These are phyloP conservation scores for Carettochelys insculpta DNA, from an alignment of 2,113 vertebrate genomes.

Conservation along the genomic window DNA sequence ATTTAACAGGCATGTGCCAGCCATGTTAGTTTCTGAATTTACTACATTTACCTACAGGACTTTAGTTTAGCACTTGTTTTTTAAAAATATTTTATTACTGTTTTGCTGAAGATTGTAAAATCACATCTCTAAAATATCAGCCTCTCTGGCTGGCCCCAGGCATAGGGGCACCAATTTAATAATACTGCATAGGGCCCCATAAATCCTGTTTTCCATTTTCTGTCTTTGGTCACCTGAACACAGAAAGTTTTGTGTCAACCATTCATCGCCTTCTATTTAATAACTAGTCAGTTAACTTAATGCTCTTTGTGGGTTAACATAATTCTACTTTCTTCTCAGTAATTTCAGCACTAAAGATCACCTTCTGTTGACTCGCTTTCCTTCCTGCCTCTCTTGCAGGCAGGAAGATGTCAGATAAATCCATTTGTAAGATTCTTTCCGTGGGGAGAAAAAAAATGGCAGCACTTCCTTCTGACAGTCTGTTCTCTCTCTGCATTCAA, in stretches of 20 bases:
- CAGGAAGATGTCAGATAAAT: not conserved
- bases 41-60: too few species aligned
- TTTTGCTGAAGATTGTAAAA: too few species aligned
- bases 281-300: not conserved
- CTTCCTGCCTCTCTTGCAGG: not conserved
- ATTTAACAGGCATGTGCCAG: too few species aligned
- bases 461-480: constrained; percentile 33
- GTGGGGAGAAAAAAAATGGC: constrained; percentile 2
- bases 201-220: too few species aligned
- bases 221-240: not conserved
- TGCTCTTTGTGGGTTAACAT: not conserved
- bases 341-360: constrained; percentile 15
- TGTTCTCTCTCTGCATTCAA: constrained; percentile 26
- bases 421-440: not conserved
- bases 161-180: too few species aligned
- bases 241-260: not conserved
- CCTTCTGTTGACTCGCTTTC: not conserved
- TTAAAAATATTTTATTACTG: too few species aligned
- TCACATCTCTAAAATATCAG: too few species aligned
- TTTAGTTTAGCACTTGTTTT: too few species aligned
- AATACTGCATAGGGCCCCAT: too few species aligned
- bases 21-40: too few species aligned
- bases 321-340: not conserved
- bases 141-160: too few species aligned
- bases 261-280: not conserved